phyloP scores from a whole-genome alignment of 2,888 invertebrate genomes.

The Phyllotreta cruciferae region DNA sequence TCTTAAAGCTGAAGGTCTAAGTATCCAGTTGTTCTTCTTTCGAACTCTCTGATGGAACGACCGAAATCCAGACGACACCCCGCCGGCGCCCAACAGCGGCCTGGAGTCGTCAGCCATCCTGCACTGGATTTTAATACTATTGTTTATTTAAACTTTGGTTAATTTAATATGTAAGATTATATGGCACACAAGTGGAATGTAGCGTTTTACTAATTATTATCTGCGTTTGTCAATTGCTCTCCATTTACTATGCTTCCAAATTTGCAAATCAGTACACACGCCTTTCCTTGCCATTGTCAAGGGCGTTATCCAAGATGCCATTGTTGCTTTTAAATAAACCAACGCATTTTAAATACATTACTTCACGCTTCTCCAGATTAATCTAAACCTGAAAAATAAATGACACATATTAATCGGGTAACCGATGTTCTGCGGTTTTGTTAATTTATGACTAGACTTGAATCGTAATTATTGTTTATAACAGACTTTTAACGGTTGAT shows the following conservation, averaged over 20 bases:
- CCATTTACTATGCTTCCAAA: constrained; percentile 85
- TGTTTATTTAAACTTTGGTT: constrained; percentile 15
- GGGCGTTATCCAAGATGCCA: constrained; percentile 42
- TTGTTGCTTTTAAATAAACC: constrained; percentile 40
- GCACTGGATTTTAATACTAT: constrained; percentile 32
- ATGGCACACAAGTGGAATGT: constrained; percentile 44
- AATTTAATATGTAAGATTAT: constrained; percentile 35
- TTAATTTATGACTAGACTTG: too few species aligned
- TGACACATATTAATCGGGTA: constrained; percentile 10
- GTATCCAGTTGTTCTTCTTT: constrained; percentile 62
- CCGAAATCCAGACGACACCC: constrained; percentile 26
- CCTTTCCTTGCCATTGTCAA: constrained; percentile 45
- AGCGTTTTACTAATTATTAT: constrained; percentile 49
- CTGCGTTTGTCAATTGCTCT: constrained; percentile 66
- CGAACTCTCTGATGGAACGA: constrained; percentile 39
- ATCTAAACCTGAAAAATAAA: constrained; percentile 19
- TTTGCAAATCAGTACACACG: constrained; percentile 63
- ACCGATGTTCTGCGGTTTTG: too few species aligned
- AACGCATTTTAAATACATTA: constrained; percentile 53
- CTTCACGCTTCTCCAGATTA: constrained; percentile 35
- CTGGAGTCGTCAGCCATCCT: constrained; percentile 48
- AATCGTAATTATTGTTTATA: too few species aligned
- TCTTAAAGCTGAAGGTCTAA: constrained; percentile 77
- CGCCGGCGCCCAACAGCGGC: constrained; percentile 45
- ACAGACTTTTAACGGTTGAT: too few species aligned